Conservation (phyloP, 1,140 invertebrate species). For the Matsumurasca onukii region DNA sequence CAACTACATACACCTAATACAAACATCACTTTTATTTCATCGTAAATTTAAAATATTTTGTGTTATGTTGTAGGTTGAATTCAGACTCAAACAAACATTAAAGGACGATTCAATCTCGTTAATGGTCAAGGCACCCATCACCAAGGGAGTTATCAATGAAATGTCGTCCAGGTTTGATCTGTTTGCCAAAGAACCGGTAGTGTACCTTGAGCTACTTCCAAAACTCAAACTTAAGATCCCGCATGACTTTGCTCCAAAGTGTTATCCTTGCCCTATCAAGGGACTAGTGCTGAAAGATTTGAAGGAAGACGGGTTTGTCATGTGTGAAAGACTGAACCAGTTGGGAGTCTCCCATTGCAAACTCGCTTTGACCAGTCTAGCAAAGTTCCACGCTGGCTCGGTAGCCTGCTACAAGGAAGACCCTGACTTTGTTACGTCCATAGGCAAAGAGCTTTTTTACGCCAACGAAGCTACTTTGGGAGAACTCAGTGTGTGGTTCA, state of each 20-base stretch:
- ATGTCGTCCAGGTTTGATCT: conserved; percentile 48
- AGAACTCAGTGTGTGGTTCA: too few species aligned
- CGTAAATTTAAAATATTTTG: too few species aligned
- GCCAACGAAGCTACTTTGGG: too few species aligned
- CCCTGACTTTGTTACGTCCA: conserved; percentile 42
- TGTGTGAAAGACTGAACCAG: conserved; percentile 20
- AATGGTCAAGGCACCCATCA: conserved; percentile 51
- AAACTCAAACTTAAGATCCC: conserved; percentile 47
- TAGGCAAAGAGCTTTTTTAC: background rate
- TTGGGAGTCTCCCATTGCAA: conserved; percentile 41
- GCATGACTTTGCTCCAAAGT: conserved; percentile 40
- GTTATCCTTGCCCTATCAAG: conserved; percentile 46
- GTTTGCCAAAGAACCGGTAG: conserved; percentile 49
- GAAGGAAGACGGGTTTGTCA: conserved; percentile 15
- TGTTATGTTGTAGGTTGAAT: too few species aligned
- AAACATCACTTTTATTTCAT: too few species aligned
- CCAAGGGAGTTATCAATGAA: conserved; percentile 44
- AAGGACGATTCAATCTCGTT: conserved; percentile 43
- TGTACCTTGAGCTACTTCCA: conserved; percentile 45
- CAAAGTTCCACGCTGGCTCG: conserved; percentile 57
- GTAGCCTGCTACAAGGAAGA: conserved; percentile 55
- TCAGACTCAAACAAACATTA: conserved; percentile 36
- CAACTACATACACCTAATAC: too few species aligned
- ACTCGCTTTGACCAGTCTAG: conserved; percentile 53
- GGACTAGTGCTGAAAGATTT: conserved; percentile 33